Evolutionary conservation across 2,113 vertebrate species (phyloP).

Genomic region (Recurvirostra avosetta): DNA sequence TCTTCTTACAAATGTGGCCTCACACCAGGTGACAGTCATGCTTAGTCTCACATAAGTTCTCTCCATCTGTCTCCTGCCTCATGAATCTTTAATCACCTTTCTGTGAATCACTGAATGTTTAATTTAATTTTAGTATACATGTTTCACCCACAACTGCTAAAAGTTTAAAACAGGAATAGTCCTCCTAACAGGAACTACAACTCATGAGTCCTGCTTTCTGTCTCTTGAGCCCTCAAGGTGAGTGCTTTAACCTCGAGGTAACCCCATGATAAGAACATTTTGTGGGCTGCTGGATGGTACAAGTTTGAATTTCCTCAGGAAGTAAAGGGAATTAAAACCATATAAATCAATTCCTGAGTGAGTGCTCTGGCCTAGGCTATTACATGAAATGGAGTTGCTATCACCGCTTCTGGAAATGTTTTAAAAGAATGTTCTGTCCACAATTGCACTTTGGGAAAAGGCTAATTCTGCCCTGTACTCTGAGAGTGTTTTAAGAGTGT

Average conservation of each 20-base stretch:
- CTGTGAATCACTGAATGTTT: slow-evolving; percentile 5
- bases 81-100: slow-evolving; percentile 28
- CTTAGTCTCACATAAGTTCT: neutral
- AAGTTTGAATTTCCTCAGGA: neutral
- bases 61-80: neutral
- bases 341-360: slow-evolving; percentile 14
- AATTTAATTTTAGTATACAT: slow-evolving; percentile 15
- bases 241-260: neutral
- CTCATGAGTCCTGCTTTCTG: neutral
- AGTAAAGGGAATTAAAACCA: neutral
- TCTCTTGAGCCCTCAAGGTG: neutral
- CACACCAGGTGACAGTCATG: neutral
- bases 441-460: neutral
- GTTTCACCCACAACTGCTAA: neutral
- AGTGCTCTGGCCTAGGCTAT: neutral
- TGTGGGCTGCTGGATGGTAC: neutral
- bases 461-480: neutral
- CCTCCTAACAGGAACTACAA: neutral
- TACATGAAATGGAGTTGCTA: neutral
- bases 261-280: neutral
- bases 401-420: neutral
- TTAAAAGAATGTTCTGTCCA: neutral
- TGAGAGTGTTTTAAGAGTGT: neutral
- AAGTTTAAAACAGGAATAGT: neutral
- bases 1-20: neutral